Conservation (phyloP, 2,113 vertebrate species). For the Dendrocopos noguchii region DNA sequence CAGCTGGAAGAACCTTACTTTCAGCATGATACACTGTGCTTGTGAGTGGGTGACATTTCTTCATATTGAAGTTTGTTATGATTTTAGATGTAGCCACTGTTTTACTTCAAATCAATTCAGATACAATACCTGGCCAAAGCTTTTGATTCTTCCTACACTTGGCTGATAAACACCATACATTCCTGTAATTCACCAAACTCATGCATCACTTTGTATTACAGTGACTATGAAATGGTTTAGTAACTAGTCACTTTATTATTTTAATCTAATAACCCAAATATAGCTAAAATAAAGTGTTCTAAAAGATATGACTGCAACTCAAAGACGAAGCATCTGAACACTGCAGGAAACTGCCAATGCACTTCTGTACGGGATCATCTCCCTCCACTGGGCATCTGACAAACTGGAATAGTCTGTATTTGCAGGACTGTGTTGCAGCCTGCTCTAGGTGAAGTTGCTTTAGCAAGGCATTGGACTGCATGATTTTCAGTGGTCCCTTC, state of each 20-base stretch:
- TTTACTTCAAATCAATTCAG: background rate
- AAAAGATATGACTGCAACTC: background rate
- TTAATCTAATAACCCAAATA: background rate
- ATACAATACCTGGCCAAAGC: background rate
- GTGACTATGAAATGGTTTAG: background rate
- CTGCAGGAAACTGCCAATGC: background rate
- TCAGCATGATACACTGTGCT: background rate
- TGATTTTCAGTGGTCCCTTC: too few relatives aligned
- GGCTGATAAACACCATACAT: background rate
- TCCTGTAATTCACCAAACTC: background rate
- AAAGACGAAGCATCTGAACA: background rate
- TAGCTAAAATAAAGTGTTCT: background rate
- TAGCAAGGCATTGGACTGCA: too few relatives aligned
- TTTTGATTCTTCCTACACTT: background rate
- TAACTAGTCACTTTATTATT: background rate
- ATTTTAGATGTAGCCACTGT: background rate
- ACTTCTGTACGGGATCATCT: background rate
- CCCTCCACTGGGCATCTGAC: background rate
- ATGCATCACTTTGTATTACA: fast-evolving
- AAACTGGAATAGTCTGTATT: background rate
- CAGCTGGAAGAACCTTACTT: background rate
- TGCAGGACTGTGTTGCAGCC: too few relatives aligned
- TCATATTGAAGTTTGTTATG: background rate
- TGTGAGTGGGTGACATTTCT: background rate
- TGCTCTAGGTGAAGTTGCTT: too few relatives aligned